Evolutionary conservation across 2,113 vertebrate species (phyloP), one percentile per base, ranked within the genome.

Genomic region (Ovis canadensis): DNA sequence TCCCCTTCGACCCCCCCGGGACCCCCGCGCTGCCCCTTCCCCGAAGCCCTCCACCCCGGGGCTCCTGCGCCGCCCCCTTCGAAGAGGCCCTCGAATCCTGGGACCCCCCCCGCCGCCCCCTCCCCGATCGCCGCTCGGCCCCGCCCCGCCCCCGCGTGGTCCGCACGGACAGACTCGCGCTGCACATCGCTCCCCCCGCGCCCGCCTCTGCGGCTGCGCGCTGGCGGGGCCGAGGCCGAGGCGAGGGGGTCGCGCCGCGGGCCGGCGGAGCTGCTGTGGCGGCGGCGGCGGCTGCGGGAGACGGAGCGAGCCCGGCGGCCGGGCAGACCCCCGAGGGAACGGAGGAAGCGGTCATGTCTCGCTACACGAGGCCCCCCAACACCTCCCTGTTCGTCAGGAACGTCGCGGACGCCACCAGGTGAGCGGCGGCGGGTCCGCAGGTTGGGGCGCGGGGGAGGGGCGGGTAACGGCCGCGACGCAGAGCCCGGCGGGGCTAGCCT

Each of bases 381-480:
- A 99, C 98, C 54, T 99, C 98, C 33, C 97, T 99, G 91, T 99
- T 99, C 94, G 98, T 99, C 92, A 97, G 98, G 97, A 99, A 99
- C 89, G 98, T 99, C 94, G 98, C 98, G 21, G 98, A 99, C 91
- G 98, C 98, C 96, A 99, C 98, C 94, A 98, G 98, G 98, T 99
- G 97, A 98, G 97, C 78, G 36, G 50, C n/a, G 48, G 74, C 50
- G 7, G 82, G 67, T 87, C 89, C 59, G 83, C 94, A 43, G 92
- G 96, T 50, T 6, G 92, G 23, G 57, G 33, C 40, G 93, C 89
- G 60, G 96, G 87, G 92, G 54, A 36, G 31, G 52, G 89, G 85
- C 36, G 7, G 67, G 93, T 91, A 92, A 86, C 97, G 94, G 94
- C 74, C 55, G 64, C 33, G 17, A 6, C 55, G 16, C 33, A 11